Base-by-base conservation (phyloP, 2,888 invertebrate genomes). In the Buathra laborator region DNA sequence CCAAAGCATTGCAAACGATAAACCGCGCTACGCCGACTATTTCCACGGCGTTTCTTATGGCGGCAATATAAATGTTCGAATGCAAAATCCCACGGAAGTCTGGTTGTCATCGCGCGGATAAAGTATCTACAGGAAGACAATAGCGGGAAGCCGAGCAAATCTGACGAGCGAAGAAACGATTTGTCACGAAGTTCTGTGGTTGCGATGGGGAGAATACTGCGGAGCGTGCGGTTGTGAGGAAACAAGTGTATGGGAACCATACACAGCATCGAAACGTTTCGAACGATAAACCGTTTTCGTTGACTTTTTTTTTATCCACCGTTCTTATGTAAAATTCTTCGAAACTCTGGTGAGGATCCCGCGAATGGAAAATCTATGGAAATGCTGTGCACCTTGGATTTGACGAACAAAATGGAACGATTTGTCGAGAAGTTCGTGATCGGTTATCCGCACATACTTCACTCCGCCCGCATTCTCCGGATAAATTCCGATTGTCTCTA, bases 1-100 rank as follows among this genome's bases (percentile, higher is more conserved):
- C 48, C 12, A 3, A n/a, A 12, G 48, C n/a, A 90, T 88, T 90
- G 89, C 90, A 88, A 87, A 88, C 88, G 91, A 90, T 89, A 91
- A 89, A 89, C 86, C 86, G 24, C 46, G 48, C 59, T 43, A 37
- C 59, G 29, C 5, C n/a, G 44, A 53, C 56, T 78, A 56, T 46
- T 76, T 43, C 56, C 71, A 51, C 44, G 46, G 12, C 14, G 29
- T 71, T 24, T 16, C 51, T 46, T 46, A 48, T n/a, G 4, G 12
- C 48, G 6, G 46, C 75, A 48, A 86, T 86, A 87, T 82, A 88
- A 87, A 90, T 89, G 32, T 32, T 3, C 16, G 4, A n/a, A 51
- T 37, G 89, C 87, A 14, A 90, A 91, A 89, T 88, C 86, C 46
- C n/a, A n/a, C 9, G 5, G 12, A 10, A 46, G 24, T 86, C 74